Percentiles rank a stretch among this genome's conserved stretches.
phyloP scores from a whole-genome alignment of 2,113 vertebrate genomes.

The Cyphomyrus plagiostoma region DNA sequence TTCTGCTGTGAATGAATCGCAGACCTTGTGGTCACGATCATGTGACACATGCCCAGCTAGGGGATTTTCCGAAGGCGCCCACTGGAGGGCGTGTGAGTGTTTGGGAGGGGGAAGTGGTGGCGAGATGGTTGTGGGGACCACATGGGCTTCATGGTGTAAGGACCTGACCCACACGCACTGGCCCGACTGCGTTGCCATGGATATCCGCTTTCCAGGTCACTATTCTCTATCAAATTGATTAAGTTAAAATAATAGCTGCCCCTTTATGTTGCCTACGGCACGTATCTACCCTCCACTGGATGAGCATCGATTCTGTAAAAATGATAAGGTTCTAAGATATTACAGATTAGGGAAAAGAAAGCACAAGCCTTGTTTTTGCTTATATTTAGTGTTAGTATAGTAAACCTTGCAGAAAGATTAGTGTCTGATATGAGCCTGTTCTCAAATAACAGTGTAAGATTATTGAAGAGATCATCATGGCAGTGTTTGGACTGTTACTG shows the following conservation, averaged over 20 bases:
- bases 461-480: neutral
- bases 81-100: neutral
- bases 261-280: neutral
- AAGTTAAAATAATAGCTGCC: neutral
- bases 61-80: neutral
- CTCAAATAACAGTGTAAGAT: neutral
- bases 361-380: neutral
- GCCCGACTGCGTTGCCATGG: neutral
- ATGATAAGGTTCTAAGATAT: neutral
- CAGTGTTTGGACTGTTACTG: neutral
- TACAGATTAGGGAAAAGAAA: neutral
- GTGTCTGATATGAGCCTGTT: neutral
- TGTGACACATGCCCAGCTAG: neutral
- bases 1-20: neutral
- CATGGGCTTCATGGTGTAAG: neutral
- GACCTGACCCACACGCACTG: neutral
- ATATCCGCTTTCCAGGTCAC: neutral
- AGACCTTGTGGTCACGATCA: neutral
- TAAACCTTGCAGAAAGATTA: neutral
- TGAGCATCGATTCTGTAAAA: neutral
- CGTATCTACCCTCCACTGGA: neutral
- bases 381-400: neutral
- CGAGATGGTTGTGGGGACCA: neutral
- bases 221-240: neutral
- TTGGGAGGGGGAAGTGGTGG: neutral